Evolutionary conservation across 2,797 vertebrate species (phyloP).

Genomic region (Cossypha heuglini): DNA sequence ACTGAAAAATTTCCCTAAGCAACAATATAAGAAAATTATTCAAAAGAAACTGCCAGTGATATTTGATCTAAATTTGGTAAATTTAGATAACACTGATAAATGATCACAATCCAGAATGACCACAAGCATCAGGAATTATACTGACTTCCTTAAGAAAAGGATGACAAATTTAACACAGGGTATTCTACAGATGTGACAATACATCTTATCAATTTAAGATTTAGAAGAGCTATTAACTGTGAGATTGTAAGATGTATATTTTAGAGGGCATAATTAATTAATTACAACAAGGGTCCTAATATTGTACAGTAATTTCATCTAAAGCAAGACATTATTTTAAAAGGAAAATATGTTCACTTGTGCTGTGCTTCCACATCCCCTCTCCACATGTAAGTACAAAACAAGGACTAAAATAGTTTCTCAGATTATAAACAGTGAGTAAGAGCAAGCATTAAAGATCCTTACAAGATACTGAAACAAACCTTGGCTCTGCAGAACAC

Average conservation of each 20-base stretch:
- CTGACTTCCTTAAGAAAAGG: not conserved
- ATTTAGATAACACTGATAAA: not conserved
- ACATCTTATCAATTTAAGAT: not conserved
- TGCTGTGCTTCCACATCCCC: not conserved
- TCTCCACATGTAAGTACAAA: slow-evolving; percentile 9
- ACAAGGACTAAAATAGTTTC: not conserved
- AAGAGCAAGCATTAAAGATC: not conserved
- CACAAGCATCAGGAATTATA: not conserved
- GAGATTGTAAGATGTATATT: not conserved
- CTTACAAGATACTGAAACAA: not conserved
- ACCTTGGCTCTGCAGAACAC: not conserved
- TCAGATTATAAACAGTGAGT: not conserved
- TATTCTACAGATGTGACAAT: not conserved
- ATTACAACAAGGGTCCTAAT: not conserved
- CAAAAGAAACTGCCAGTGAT: not conserved
- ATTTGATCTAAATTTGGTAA: not conserved
- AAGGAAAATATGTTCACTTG: not conserved
- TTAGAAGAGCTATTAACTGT: not conserved
- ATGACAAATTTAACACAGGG: not conserved
- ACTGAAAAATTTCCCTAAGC: not conserved
- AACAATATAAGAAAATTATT: not conserved
- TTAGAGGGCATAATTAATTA: not conserved
- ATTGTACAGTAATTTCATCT: not conserved
- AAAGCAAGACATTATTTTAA: not conserved
- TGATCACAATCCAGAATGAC: not conserved